A percentile compares a stretch with the other conserved stretches of the same genome.
Evolutionary conservation across 2,888 invertebrate species (phyloP).

Genomic region (Chydorus sphaericus): DNA sequence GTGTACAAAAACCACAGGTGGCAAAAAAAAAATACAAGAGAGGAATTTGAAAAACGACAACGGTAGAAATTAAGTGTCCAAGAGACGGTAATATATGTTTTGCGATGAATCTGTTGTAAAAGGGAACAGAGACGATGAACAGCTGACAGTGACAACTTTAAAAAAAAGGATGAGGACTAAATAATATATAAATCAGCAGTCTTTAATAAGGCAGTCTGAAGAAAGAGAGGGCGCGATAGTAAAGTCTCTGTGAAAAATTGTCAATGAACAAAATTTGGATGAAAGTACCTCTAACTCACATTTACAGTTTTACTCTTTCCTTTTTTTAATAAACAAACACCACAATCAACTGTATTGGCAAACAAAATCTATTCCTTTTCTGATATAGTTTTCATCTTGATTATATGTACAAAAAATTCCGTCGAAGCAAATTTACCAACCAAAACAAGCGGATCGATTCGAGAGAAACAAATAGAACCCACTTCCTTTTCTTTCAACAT

Average conservation of each 20-base stretch:
- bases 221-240: not conserved
- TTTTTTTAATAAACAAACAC: slow-evolving; percentile 1
- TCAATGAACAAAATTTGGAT: not conserved
- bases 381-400: slow-evolving; percentile 2
- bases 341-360: not conserved
- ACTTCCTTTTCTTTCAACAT: no score
- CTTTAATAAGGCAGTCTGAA: slow-evolving; percentile 4
- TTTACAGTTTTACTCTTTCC: no score
- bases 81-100: no score
- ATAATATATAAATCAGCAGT: not conserved
- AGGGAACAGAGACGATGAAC: no score
- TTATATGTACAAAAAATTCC: slow-evolving; percentile 5
- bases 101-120: no score
- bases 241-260: not conserved
- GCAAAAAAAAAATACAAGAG: slow-evolving; percentile 5
- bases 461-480: no score
- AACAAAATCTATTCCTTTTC: slow-evolving; percentile 1
- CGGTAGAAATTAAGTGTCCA: no score
- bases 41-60: not conserved
- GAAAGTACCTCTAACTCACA: not conserved
- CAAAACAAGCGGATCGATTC: no score
- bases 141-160: no score
- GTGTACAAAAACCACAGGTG: slow-evolving; percentile 8
- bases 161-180: slow-evolving; percentile 1
- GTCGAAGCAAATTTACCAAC: no score